phyloP scores from a whole-genome alignment of 2,113 vertebrate genomes.

The Psilopogon haemacephalus region DNA sequence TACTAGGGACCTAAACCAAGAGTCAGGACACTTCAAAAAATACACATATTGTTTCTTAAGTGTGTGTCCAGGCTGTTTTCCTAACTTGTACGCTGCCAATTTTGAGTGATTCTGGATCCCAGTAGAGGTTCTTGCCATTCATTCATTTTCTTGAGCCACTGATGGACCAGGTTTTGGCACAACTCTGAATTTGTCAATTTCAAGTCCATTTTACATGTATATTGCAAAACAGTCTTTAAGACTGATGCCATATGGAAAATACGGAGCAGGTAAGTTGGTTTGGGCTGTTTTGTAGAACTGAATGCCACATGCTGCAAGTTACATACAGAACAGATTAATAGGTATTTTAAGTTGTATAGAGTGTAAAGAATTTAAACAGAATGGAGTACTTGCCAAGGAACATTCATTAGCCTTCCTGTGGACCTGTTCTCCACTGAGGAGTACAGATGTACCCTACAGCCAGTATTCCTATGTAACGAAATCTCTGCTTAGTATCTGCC shows the following conservation, averaged over 20 bases:
- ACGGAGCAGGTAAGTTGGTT: neutral
- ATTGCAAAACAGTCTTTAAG: neutral
- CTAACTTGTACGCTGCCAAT: neutral
- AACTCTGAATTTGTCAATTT: neutral
- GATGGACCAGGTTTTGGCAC: neutral
- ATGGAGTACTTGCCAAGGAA: neutral
- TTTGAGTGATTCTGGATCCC: neutral
- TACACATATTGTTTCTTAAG: neutral
- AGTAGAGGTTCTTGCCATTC: neutral
- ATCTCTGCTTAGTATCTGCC: neutral
- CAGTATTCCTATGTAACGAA: neutral
- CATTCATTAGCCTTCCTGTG: neutral
- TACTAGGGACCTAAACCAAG: neutral
- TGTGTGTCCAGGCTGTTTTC: neutral
- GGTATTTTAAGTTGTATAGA: neutral
- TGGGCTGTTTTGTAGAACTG: neutral
- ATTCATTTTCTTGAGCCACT: neutral
- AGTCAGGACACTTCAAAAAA: neutral
- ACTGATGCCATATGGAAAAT: neutral
- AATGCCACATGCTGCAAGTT: neutral
- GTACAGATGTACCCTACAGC: neutral
- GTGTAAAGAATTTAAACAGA: neutral
- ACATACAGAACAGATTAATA: neutral
- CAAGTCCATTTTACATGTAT: rapidly evolving
- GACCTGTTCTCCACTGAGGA: neutral